Evolutionary conservation across 2,113 vertebrate genomes (phyloP).

Genomic region (Colius striatus): DNA sequence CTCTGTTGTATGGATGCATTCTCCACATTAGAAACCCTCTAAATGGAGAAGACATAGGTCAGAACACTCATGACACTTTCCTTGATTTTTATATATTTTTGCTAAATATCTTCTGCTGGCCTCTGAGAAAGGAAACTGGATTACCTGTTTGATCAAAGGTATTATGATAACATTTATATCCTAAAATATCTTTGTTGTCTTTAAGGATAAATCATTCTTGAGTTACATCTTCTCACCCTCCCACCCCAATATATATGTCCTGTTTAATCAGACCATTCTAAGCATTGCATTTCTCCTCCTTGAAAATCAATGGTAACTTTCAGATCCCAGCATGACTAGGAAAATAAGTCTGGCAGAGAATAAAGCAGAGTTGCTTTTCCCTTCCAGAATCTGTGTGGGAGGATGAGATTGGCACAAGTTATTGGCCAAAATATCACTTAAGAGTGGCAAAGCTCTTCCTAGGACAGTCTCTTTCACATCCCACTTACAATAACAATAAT

Average conservation of each 20-base stretch:
- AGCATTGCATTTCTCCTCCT: background rate
- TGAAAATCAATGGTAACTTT: conserved; percentile 46
- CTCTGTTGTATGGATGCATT: background rate
- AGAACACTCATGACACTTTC: background rate
- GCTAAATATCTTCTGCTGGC: background rate
- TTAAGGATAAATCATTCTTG: background rate
- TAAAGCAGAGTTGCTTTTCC: conserved; percentile 14
- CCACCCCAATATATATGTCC: background rate
- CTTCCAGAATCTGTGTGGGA: conserved; percentile 35
- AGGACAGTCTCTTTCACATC: conserved; percentile 26
- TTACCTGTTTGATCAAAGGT: background rate
- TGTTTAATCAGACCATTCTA: background rate
- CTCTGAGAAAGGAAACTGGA: background rate
- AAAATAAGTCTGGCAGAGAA: conserved; percentile 14
- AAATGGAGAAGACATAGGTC: background rate
- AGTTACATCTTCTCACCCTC: background rate
- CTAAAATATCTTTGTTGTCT: background rate
- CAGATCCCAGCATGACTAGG: background rate
- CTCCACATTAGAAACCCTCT: background rate
- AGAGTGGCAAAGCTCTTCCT: conserved; percentile 17
- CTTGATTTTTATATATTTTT: background rate
- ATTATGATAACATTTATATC: background rate
- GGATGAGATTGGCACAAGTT: conserved; percentile 20
- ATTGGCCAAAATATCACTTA: conserved; percentile 41
- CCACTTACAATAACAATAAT: conserved; percentile 25